These are phyloP conservation scores for Paratrypauchen microcephalus DNA, from an alignment of 2,797 vertebrate species.

Conservation along the genomic window DNA sequence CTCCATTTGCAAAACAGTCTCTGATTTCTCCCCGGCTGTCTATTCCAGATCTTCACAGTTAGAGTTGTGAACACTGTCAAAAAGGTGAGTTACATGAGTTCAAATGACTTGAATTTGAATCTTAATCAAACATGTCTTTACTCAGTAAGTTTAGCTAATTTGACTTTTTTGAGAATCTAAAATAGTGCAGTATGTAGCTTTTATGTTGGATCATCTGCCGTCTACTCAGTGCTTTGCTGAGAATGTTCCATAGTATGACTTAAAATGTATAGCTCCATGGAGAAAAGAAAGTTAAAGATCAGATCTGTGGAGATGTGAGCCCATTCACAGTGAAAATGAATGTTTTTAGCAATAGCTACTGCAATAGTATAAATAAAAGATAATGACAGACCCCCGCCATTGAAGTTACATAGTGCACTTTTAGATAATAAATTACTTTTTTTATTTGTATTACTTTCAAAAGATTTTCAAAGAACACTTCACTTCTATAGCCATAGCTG, in stretches of 20 bases:
- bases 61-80: neutral
- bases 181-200: neutral
- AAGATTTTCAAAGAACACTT: neutral
- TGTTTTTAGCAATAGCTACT: too few species aligned
- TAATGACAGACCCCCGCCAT: too few species aligned
- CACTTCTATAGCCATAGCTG: neutral
- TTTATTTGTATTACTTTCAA: neutral
- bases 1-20: neutral
- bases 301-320: too few species aligned
- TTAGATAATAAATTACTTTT: neutral
- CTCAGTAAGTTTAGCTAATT: neutral
- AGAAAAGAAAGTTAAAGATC: too few species aligned
- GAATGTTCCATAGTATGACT: too few species aligned
- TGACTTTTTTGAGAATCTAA: neutral
- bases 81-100: neutral
- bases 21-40: neutral
- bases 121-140: neutral
- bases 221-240: too few species aligned
- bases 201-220: neutral
- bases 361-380: too few species aligned
- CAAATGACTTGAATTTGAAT: neutral
- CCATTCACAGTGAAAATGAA: too few species aligned
- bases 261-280: too few species aligned
- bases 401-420: neutral
- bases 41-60: neutral